These are phyloP conservation scores for Neoarius graeffei DNA, from an alignment of 2,113 vertebrate species.

Conservation along the genomic window DNA sequence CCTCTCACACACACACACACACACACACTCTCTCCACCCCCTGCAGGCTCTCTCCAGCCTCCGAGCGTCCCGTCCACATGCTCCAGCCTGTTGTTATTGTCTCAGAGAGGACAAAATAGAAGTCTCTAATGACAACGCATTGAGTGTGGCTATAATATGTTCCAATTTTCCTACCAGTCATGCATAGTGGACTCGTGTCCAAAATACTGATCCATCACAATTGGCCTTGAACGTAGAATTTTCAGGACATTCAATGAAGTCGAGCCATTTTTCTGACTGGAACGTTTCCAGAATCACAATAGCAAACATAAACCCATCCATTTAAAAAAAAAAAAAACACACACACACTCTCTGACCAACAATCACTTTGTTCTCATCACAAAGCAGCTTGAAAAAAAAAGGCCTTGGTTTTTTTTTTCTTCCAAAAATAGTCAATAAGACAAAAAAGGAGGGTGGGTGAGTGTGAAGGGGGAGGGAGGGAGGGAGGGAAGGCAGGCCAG, in stretches of 20 bases:
- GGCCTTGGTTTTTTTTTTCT: slow-evolving; percentile 23
- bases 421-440: slow-evolving; percentile 58
- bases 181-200: neutral
- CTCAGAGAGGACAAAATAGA: neutral
- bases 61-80: slow-evolving; percentile 12
- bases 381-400: slow-evolving; percentile 45
- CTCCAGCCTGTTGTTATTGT: slow-evolving; percentile 15
- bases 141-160: neutral
- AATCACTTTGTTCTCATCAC: slow-evolving; percentile 46
- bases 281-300: neutral
- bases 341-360: neutral
- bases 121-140: neutral
- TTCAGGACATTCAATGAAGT: neutral
- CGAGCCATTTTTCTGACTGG: neutral
- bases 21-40: slow-evolving; percentile 16
- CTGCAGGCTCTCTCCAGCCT: neutral
- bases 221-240: neutral
- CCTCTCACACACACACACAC: slow-evolving; percentile 22
- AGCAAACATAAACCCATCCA: neutral
- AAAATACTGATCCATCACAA: neutral
- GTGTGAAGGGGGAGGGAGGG: neutral
- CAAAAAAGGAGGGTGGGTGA: slow-evolving; percentile 20
- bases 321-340: neutral
- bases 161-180: slow-evolving; percentile 2
- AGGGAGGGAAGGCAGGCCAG: slow-evolving; percentile 23